Conservation (phyloP, 2,797 vertebrate species). For the Apodemus agrarius region DNA sequence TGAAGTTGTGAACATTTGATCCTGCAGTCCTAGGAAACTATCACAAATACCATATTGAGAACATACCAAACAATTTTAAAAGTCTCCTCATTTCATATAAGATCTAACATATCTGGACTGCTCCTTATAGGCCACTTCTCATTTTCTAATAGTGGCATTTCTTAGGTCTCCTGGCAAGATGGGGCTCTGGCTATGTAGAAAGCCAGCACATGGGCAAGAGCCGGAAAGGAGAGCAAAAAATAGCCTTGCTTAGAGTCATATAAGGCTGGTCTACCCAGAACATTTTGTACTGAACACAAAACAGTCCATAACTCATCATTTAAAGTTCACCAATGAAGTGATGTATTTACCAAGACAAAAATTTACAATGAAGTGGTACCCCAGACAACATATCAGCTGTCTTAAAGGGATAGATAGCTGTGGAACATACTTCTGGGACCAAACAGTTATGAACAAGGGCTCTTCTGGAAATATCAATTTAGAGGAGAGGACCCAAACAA, state of each 20-base stretch:
- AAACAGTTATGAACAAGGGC: slow-evolving; percentile 42
- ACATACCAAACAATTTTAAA: background rate
- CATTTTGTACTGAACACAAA: slow-evolving; percentile 59
- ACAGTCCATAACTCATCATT: slow-evolving; percentile 26
- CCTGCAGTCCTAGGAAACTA: background rate
- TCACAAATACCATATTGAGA: background rate
- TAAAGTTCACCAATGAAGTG: background rate
- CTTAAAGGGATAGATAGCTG: background rate
- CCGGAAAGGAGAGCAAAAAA: background rate
- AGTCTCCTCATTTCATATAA: slow-evolving; percentile 23
- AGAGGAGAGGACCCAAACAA: background rate
- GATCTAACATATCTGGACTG: background rate
- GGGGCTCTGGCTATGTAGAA: background rate
- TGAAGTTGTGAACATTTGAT: background rate
- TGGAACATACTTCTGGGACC: background rate
- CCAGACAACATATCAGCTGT: background rate
- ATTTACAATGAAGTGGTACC: slow-evolving; percentile 6
- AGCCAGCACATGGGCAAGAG: background rate
- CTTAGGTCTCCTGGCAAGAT: background rate
- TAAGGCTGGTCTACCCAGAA: slow-evolving; percentile 33
- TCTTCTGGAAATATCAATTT: slow-evolving; percentile 7
- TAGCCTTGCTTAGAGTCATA: background rate
- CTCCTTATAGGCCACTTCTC: background rate
- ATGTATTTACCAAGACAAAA: slow-evolving; percentile 43
- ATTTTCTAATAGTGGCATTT: background rate